Conservation (phyloP, 2,797 vertebrate genomes). For the Octomys mimax region DNA sequence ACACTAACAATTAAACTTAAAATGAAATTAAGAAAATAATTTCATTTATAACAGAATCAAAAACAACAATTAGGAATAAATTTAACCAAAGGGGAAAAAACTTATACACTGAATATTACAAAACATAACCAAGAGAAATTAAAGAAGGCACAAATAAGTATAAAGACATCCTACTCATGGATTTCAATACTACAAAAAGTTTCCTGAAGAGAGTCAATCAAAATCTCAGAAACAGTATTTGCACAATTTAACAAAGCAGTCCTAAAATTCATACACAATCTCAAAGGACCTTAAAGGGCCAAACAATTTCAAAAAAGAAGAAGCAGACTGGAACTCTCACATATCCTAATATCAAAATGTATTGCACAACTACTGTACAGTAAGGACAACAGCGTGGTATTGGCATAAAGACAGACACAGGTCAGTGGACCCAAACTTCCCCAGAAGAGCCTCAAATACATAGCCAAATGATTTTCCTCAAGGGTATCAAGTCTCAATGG, state of each 20-base stretch:
- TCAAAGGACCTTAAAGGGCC: not conserved
- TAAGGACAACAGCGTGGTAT: not conserved
- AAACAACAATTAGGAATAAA: not conserved
- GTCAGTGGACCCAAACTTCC: not conserved
- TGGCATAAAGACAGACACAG: not conserved
- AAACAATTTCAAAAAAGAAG: not conserved
- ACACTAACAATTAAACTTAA: not conserved
- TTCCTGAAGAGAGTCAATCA: not conserved
- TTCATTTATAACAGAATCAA: not conserved
- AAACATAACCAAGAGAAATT: not conserved
- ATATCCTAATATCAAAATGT: not conserved
- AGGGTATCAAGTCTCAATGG: not conserved
- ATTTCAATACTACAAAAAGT: not conserved
- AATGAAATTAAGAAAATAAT: not conserved
- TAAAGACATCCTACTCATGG: not conserved
- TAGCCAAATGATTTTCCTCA: not conserved
- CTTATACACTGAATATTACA: not conserved
- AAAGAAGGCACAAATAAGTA: not conserved
- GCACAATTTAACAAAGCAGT: not conserved
- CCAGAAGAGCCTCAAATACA: not conserved
- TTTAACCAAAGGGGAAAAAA: not conserved
- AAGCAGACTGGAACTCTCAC: not conserved
- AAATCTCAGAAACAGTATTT: not conserved
- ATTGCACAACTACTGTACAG: not conserved
- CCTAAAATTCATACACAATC: not conserved